These are phyloP conservation scores for Megamerina dolium DNA, from an alignment of 2,888 invertebrate species.

Conservation along the genomic window DNA sequence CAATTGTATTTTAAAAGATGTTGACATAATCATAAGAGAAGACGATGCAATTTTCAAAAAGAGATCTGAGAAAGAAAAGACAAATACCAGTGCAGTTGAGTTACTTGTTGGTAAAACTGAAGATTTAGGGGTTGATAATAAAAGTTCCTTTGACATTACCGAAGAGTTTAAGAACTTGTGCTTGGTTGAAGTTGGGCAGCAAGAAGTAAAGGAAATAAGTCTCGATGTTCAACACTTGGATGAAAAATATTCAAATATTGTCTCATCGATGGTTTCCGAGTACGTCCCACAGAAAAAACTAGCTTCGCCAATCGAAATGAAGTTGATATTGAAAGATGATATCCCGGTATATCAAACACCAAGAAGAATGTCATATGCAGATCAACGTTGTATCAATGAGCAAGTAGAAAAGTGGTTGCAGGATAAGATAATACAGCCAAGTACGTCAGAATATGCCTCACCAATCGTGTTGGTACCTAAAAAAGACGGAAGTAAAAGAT, in stretches of 20 bases:
- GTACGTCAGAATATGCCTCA: conserved; percentile 33
- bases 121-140: too few species aligned
- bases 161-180: too few species aligned
- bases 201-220: too few species aligned
- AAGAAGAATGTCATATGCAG: conserved; percentile 10
- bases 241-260: conserved; percentile 11
- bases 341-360: conserved; percentile 16
- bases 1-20: neutral
- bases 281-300: too few species aligned
- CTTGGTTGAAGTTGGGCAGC: too few species aligned
- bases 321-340: conserved; percentile 12
- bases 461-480: conserved; percentile 27
- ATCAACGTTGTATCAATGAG: conserved; percentile 21
- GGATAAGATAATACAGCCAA: conserved; percentile 31
- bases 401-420: conserved; percentile 34
- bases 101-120: too few species aligned
- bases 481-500: conserved; percentile 17
- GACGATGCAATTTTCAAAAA: neutral
- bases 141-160: too few species aligned
- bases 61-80: neutral
- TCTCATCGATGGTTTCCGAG: too few species aligned
- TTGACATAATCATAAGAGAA: conserved; percentile 1
- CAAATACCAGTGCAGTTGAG: too few species aligned
- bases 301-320: conserved; percentile 19
- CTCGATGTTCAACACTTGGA: conserved; percentile 1